A percentile compares a stretch with the other conserved stretches of the same genome.
phyloP scores from a whole-genome alignment of 2,113 vertebrate species.

The Nyctibius bracteatus region DNA sequence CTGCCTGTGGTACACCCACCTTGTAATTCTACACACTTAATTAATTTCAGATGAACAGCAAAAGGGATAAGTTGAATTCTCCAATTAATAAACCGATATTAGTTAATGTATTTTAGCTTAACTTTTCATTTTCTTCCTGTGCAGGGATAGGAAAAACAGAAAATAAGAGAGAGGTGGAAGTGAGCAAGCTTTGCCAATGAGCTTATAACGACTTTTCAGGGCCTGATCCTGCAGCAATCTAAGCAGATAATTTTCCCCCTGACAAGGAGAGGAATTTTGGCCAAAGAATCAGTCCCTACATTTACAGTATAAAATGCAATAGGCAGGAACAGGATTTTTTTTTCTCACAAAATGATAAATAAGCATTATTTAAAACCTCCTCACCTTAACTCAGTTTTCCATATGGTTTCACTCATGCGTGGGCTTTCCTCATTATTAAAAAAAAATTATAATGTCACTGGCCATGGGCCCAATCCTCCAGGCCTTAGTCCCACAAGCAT shows the following conservation, averaged over 20 bases:
- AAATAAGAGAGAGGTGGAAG: background rate
- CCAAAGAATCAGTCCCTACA: background rate
- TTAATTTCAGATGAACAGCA: conserved; percentile 86
- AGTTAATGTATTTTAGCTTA: conserved; percentile 66
- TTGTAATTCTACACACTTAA: conserved; percentile 85
- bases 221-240: conserved; percentile 39
- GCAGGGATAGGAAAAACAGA: conserved; percentile 20
- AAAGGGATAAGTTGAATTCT: conserved; percentile 71
- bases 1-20: conserved; percentile 77
- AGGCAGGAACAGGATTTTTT: conserved; percentile 15
- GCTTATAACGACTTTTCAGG: background rate
- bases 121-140: conserved; percentile 52
- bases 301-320: conserved; percentile 47
- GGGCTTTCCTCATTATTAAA: conserved; percentile 56
- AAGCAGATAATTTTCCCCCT: background rate
- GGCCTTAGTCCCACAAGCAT: conserved; percentile 18
- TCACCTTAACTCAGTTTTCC: conserved; percentile 61
- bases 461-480: conserved; percentile 56
- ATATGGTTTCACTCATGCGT: conserved; percentile 66
- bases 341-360: conserved; percentile 57
- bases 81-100: conserved; percentile 75
- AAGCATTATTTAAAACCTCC: conserved; percentile 64
- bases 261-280: conserved; percentile 42
- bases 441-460: conserved; percentile 52
- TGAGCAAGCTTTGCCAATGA: background rate